A percentile compares a stretch with the other conserved stretches of the same genome.
Evolutionary conservation across 1,140 invertebrate genomes (phyloP).

Genomic region (Helicoverpa armigera): DNA sequence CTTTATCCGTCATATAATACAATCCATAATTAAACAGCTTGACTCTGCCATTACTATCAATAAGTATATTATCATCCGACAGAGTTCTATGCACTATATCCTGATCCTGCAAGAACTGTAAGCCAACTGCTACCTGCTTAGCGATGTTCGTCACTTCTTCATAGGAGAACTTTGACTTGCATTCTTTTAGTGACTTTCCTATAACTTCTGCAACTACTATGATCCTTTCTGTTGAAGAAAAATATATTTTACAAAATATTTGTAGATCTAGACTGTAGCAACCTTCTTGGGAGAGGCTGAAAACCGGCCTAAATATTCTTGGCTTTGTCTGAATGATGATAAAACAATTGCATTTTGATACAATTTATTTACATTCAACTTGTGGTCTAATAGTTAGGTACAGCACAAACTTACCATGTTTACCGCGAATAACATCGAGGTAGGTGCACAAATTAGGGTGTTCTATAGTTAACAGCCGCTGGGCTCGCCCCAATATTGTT

Average conservation of each 20-base stretch:
- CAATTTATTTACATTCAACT: no score
- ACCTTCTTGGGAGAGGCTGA: background rate
- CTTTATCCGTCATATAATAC: constrained; percentile 95
- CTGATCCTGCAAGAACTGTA: constrained; percentile 91
- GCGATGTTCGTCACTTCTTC: constrained; percentile 88
- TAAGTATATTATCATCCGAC: constrained; percentile 93
- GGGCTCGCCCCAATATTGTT: constrained; percentile 96
- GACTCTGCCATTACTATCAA: constrained; percentile 90
- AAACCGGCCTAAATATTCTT: background rate
- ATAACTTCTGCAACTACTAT: constrained; percentile 96
- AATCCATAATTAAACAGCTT: constrained; percentile 97
- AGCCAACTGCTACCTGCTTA: constrained; percentile 90
- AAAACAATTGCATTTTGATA: no score
- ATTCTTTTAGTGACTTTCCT: constrained; percentile 88
- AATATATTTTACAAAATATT: constrained; percentile 14
- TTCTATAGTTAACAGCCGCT: constrained; percentile 92
- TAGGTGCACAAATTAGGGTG: constrained; percentile 95
- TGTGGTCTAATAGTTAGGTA: no score
- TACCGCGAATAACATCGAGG: constrained; percentile 96
- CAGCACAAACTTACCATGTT: constrained; percentile 92
- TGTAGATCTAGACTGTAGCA: no score
- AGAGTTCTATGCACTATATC: constrained; percentile 94
- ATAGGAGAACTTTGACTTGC: constrained; percentile 79
- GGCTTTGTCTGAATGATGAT: background rate
- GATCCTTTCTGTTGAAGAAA: constrained; percentile 92